Conservation (phyloP, 64 coral and sea anemone species). For the Orbicella faveolata region DNA sequence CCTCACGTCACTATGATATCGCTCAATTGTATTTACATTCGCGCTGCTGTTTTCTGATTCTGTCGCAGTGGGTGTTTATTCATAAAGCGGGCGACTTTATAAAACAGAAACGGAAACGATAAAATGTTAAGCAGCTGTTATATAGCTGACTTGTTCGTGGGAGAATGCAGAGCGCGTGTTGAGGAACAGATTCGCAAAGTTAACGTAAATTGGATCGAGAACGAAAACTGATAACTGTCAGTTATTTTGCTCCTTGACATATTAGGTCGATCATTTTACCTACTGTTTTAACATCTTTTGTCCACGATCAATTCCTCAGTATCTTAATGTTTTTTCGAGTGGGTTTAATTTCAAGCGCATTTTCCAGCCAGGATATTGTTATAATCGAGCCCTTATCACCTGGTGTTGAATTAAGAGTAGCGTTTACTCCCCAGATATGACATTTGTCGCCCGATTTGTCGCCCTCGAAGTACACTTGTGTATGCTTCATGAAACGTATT, state of each 20-base stretch:
- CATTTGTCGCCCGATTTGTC: not conserved
- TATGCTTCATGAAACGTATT: slow-evolving; percentile 17
- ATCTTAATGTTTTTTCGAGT: not conserved
- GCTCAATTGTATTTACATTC: slow-evolving; percentile 5
- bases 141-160: not conserved
- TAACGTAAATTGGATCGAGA: not conserved
- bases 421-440: not conserved
- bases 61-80: slow-evolving; percentile 24
- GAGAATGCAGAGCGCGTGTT: not conserved
- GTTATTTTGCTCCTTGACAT: not conserved
- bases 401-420: not conserved
- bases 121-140: not conserved
- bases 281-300: not conserved
- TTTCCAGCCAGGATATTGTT: not conserved
- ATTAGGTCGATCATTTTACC: not conserved
- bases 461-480: not conserved
- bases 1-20: not conserved
- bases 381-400: not conserved
- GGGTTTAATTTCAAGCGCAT: not conserved
- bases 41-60: not conserved
- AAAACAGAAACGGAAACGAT: slow-evolving; percentile 9
- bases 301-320: not conserved
- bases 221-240: not conserved
- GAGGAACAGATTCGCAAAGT: not conserved
- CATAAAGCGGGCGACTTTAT: not conserved